Conservation (phyloP, 2,113 vertebrate species). For the Typhlomys cinereus region DNA sequence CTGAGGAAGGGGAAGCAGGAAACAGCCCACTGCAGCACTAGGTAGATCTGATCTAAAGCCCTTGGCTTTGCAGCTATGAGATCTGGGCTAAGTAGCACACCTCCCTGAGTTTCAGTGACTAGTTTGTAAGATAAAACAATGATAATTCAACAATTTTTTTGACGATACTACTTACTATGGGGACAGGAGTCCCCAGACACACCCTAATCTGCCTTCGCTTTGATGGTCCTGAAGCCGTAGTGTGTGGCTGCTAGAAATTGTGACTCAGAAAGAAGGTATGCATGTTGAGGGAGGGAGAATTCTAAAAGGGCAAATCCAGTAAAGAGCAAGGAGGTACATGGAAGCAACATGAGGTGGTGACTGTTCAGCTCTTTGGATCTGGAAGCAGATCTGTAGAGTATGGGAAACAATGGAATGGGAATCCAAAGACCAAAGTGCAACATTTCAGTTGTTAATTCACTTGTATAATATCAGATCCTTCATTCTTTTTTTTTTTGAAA, state of each 20-base stretch:
- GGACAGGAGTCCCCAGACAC: neutral
- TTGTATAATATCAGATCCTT: neutral
- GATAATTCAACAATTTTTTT: neutral
- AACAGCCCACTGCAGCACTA: neutral
- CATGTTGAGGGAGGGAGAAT: neutral
- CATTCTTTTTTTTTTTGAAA: too few relatives aligned
- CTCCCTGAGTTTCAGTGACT: neutral
- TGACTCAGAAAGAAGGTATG: slow-evolving; percentile 13
- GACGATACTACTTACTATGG: neutral
- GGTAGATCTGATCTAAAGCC: neutral
- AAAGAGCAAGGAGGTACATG: neutral
- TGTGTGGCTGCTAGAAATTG: neutral
- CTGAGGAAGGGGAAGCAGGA: neutral
- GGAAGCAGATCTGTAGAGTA: neutral
- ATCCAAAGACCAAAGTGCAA: neutral
- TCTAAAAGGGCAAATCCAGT: neutral
- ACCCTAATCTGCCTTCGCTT: neutral
- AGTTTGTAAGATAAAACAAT: neutral
- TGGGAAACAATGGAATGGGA: neutral
- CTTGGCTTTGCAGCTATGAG: neutral
- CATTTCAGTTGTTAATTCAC: neutral
- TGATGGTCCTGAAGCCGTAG: neutral
- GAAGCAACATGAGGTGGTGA: neutral
- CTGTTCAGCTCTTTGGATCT: neutral
- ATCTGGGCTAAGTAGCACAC: neutral